Evolutionary conservation across 2,888 invertebrate genomes (phyloP).

Genomic region (Zaprionus bogoriensis): DNA sequence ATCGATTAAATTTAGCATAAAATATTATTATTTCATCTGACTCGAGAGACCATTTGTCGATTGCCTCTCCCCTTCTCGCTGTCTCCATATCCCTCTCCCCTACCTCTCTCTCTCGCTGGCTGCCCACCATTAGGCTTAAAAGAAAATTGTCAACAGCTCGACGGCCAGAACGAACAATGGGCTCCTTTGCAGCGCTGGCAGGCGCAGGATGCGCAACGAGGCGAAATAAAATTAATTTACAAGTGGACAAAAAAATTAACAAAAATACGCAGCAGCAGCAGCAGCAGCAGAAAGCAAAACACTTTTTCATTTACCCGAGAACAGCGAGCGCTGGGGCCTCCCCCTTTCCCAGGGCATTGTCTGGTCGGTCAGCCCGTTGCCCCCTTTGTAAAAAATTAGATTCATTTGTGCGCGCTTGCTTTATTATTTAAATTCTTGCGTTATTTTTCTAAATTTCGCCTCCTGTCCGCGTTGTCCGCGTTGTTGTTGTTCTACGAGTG

Average conservation of each 20-base stretch:
- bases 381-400: conserved; percentile 77
- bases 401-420: conserved; percentile 79
- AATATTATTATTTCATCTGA: not conserved
- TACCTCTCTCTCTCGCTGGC: not conserved
- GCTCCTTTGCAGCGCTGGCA: not conserved
- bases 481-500: conserved; percentile 48
- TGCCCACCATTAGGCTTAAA: conserved; percentile 40
- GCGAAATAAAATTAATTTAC: conserved; percentile 72
- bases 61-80: not conserved
- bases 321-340: conserved; percentile 12
- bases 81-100: not conserved
- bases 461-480: conserved; percentile 33
- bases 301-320: conserved; percentile 67
- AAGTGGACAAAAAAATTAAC: conserved; percentile 56
- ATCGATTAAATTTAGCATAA: not conserved
- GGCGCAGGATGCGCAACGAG: conserved; percentile 43
- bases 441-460: conserved; percentile 74
- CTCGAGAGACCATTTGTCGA: not conserved
- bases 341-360: not conserved
- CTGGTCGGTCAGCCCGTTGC: conserved; percentile 38
- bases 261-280: conserved; percentile 28
- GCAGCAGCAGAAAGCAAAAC: conserved; percentile 59
- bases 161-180: conserved; percentile 32
- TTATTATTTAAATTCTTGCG: conserved; percentile 78
- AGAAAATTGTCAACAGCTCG: conserved; percentile 55